Conservation (phyloP, 2,797 vertebrate species). For the Ctenopoma kingsleyae region DNA sequence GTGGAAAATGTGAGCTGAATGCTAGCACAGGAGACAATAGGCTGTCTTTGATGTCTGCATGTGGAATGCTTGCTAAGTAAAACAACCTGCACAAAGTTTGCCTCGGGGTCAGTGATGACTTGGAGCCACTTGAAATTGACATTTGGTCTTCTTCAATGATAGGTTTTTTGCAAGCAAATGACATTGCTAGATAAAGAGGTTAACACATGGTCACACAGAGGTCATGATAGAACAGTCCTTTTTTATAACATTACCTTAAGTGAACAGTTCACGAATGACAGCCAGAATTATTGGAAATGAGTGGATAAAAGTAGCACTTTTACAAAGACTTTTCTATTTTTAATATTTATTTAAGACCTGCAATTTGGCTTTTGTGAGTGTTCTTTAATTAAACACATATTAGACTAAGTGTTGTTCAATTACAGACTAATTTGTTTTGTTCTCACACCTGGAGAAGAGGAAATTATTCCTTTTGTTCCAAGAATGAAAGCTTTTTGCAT, state of each 20-base stretch:
- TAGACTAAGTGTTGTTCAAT: conserved; percentile 61
- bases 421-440: conserved; percentile 51
- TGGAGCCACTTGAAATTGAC: conserved; percentile 57
- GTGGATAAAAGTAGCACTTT: conserved; percentile 29
- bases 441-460: conserved; percentile 40
- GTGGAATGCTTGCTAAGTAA: conserved; percentile 74
- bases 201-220: background rate
- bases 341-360: conserved; percentile 30
- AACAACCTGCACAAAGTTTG: conserved; percentile 71
- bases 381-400: conserved; percentile 56
- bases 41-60: conserved; percentile 67
- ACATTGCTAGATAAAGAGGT: conserved; percentile 14
- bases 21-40: conserved; percentile 60
- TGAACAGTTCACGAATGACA: too few species aligned
- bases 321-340: conserved; percentile 42
- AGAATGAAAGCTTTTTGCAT: conserved; percentile 21
- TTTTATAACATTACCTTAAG: conserved; percentile 2
- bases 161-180: conserved; percentile 19
- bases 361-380: conserved; percentile 36
- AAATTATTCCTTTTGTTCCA: conserved; percentile 49
- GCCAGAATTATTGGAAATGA: too few species aligned
- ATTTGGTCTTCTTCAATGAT: conserved; percentile 36
- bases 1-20: conserved; percentile 62
- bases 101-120: conserved; percentile 69
- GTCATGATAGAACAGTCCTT: background rate